Percentiles rank a stretch among this genome's conserved stretches.
Conservation (phyloP, 92 coral and sea anemone genomes). For the Siderastrea radians region DNA sequence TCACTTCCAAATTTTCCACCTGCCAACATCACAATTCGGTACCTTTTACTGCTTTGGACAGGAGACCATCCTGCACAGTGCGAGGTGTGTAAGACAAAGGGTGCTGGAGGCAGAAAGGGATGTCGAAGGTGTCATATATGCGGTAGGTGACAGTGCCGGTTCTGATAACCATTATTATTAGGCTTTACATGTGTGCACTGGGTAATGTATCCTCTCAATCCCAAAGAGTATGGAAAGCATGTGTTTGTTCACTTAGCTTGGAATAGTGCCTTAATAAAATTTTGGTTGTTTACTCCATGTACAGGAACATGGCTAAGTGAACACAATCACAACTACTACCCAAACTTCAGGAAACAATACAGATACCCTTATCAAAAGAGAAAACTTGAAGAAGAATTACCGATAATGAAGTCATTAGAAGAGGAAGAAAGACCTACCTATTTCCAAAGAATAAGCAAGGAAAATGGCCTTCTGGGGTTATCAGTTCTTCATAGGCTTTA, state of each 20-base stretch:
- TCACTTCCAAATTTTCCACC: conserved; percentile 47
- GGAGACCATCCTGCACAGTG: conserved; percentile 85
- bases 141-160: conserved; percentile 44
- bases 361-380: conserved; percentile 14
- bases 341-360: conserved; percentile 50
- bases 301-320: conserved; percentile 54
- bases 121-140: conserved; percentile 72
- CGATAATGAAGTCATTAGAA: conserved; percentile 46
- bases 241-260: not conserved
- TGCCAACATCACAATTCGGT: conserved; percentile 51
- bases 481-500: conserved; percentile 62
- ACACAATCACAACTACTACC: conserved; percentile 56
- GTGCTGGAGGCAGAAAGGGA: conserved; percentile 79
- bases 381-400: conserved; percentile 20
- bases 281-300: not conserved
- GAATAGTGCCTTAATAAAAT: not conserved
- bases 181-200: not conserved
- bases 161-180: not conserved
- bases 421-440: conserved; percentile 77
- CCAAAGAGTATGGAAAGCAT: not conserved
- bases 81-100: conserved; percentile 76
- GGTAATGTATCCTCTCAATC: too few species aligned
- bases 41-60: conserved; percentile 69
- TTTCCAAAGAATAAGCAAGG: conserved; percentile 64
- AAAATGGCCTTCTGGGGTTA: conserved; percentile 66